A percentile compares a stretch with the other conserved stretches of the same genome.
phyloP scores from a whole-genome alignment of 2,797 vertebrate genomes.

The Carapus acus region DNA sequence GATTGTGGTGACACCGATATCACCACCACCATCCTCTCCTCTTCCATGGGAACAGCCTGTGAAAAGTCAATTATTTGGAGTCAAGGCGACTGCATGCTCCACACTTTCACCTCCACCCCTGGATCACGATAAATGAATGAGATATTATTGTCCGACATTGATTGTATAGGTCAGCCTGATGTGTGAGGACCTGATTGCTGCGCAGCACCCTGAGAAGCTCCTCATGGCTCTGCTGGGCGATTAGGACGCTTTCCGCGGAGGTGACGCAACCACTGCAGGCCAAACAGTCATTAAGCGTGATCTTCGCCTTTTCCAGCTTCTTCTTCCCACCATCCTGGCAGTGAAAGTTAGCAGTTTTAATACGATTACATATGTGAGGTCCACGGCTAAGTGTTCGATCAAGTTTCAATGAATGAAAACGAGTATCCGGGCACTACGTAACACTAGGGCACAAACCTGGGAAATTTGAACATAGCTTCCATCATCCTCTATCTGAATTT shows the following conservation, averaged over 20 bases:
- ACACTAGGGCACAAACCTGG: conserved; percentile 65
- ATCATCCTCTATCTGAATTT: conserved; percentile 90
- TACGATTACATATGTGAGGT: too few relatives aligned
- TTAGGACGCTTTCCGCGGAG: conserved; percentile 89
- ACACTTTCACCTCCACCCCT: background rate
- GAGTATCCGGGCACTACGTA: too few relatives aligned
- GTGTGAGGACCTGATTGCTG: conserved; percentile 76
- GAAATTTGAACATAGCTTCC: conserved; percentile 87
- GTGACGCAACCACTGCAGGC: conserved; percentile 97
- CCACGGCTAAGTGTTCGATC: background rate
- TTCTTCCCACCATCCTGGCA: conserved; percentile 79
- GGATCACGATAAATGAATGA: background rate
- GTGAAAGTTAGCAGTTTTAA: background rate
- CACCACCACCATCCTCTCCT: conserved; percentile 79
- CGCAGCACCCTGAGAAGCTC: conserved; percentile 81
- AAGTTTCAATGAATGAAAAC: too few relatives aligned
- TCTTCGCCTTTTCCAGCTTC: conserved; percentile 89
- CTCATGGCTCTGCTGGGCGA: conserved; percentile 90
- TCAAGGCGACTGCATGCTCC: too few relatives aligned
- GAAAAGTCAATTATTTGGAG: too few relatives aligned
- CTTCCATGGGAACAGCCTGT: conserved; percentile 60
- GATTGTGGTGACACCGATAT: conserved; percentile 90
- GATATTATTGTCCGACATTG: too few relatives aligned
- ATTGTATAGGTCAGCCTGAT: too few relatives aligned
- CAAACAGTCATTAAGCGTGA: conserved; percentile 90